phyloP scores from a whole-genome alignment of 2,888 invertebrate genomes.

The Trimorus sp. region DNA sequence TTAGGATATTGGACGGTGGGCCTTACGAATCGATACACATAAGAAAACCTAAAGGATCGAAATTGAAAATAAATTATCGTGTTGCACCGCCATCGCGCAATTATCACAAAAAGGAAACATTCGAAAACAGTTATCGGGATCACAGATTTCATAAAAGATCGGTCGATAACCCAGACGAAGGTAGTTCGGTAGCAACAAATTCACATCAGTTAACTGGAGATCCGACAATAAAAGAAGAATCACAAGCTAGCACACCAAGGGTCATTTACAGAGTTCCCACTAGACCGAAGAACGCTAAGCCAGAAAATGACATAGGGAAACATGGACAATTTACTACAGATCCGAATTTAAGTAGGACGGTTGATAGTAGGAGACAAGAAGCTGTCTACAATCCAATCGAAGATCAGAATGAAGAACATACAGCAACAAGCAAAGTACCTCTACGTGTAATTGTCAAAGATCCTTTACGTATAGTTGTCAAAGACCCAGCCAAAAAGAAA shows the following conservation, averaged over 20 bases:
- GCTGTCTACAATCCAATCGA: constrained; percentile 72
- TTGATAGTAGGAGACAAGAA: constrained; percentile 73
- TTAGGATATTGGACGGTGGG: constrained; percentile 46
- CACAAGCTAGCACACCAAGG: constrained; percentile 51
- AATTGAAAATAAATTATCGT: constrained; percentile 51
- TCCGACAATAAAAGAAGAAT: neutral
- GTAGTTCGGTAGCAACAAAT: constrained; percentile 36
- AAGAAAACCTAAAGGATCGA: constrained; percentile 45
- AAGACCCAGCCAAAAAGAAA: constrained; percentile 3
- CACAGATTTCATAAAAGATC: constrained; percentile 46
- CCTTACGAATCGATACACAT: constrained; percentile 46
- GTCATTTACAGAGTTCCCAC: constrained; percentile 71
- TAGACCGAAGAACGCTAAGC: constrained; percentile 69
- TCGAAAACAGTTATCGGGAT: constrained; percentile 18
- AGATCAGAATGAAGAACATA: constrained; percentile 34
- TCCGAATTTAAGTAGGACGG: constrained; percentile 48
- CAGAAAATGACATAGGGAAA: constrained; percentile 66
- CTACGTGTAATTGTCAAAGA: neutral
- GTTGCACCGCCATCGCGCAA: constrained; percentile 16
- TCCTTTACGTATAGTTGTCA: neutral
- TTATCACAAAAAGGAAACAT: constrained; percentile 29
- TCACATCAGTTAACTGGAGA: constrained; percentile 37
- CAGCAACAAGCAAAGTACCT: constrained; percentile 6
- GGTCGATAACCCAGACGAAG: constrained; percentile 16
- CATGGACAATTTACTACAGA: constrained; percentile 67